Evolutionary conservation across 1,140 invertebrate species (phyloP).

Genomic region (Chironomus striatipennis): DNA sequence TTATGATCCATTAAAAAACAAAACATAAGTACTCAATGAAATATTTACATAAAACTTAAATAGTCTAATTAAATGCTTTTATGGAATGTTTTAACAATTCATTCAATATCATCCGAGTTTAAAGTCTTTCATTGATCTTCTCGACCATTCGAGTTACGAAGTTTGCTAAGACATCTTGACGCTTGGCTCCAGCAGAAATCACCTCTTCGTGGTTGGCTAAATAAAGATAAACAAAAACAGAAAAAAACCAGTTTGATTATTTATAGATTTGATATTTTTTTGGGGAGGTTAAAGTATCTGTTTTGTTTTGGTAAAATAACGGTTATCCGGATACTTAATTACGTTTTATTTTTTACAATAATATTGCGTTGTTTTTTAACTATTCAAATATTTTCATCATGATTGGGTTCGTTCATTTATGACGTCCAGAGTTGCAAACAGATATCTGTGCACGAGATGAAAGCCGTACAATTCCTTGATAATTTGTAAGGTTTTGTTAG

Average conservation of each 20-base stretch:
- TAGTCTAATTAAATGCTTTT: no score
- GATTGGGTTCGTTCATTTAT: no score
- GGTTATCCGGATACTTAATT: neutral
- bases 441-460: no score
- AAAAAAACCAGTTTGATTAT: neutral
- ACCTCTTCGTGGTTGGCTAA: slow-evolving; percentile 82
- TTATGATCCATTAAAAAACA: no score
- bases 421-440: no score
- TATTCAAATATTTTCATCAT: no score
- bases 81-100: no score
- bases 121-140: neutral
- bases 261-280: neutral
- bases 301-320: neutral
- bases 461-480: no score
- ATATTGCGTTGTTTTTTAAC: neutral
- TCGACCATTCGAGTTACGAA: neutral
- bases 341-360: neutral
- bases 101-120: neutral
- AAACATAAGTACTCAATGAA: no score
- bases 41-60: no score
- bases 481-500: no score
- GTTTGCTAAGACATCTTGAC: slow-evolving; percentile 40
- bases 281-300: no score
- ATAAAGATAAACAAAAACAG: neutral
- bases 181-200: slow-evolving; percentile 63